phyloP scores from a whole-genome alignment of 2,888 invertebrate genomes.

The Troilus luridus region DNA sequence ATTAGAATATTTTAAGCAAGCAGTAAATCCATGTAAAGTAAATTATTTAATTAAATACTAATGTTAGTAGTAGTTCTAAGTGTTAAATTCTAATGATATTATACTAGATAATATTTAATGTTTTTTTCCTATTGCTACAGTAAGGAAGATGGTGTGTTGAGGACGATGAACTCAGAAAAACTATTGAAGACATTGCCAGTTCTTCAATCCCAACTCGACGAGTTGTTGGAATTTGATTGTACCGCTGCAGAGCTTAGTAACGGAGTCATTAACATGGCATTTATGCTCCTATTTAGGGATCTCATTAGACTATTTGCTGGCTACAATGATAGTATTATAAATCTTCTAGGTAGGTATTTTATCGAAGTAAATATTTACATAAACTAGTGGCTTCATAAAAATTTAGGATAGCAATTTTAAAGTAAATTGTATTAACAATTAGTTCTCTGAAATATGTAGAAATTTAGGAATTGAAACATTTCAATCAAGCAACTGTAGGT shows the following conservation, averaged over 20 bases:
- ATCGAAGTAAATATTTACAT: not conserved
- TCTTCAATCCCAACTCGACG: conserved; percentile 95
- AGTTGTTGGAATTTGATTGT: conserved; percentile 96
- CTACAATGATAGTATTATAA: conserved; percentile 99
- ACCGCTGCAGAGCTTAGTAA: conserved; percentile 97
- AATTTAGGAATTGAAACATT: too few species aligned
- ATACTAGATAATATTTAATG: not conserved
- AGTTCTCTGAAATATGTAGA: too few species aligned
- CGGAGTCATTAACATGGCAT: conserved; percentile 98
- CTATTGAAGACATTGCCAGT: conserved; percentile 96
- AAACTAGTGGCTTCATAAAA: not conserved
- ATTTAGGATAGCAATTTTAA: not conserved
- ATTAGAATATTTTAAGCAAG: too few species aligned
- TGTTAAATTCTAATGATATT: not conserved
- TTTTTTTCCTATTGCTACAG: conserved; percentile 71
- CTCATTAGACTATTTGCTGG: conserved; percentile 98
- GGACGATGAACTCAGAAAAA: conserved; percentile 98
- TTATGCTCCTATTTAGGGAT: conserved; percentile 98
- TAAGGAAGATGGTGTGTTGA: conserved; percentile 95
- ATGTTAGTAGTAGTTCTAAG: too few species aligned
- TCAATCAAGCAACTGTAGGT: too few species aligned
- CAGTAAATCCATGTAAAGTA: not conserved
- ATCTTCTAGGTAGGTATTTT: conserved; percentile 81
- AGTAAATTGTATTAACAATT: too few species aligned
- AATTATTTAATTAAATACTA: not conserved